These are phyloP conservation scores for Lichenostomus cassidix DNA, from an alignment of 2,113 vertebrate species.

Conservation along the genomic window DNA sequence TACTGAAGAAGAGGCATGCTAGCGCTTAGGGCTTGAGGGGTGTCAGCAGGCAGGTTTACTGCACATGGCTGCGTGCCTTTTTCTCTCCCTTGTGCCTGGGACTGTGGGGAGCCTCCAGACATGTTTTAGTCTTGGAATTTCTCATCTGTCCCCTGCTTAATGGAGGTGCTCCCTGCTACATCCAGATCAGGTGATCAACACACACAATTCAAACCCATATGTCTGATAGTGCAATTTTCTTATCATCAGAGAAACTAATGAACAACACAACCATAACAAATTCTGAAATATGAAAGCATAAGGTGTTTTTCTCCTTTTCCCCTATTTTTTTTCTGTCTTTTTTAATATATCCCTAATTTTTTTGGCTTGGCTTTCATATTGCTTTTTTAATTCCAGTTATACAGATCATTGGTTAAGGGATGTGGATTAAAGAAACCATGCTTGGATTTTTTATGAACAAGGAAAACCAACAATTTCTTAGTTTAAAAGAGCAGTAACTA, in stretches of 20 bases:
- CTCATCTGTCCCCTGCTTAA: background rate
- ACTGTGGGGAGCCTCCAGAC: background rate
- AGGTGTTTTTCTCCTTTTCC: background rate
- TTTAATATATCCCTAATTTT: background rate
- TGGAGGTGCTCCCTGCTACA: fast-evolving
- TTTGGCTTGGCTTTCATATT: background rate
- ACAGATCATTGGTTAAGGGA: background rate
- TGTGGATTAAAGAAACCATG: background rate
- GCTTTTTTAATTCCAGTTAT: background rate
- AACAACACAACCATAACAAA: background rate
- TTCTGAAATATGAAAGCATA: background rate
- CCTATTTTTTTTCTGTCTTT: background rate
- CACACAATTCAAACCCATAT: background rate
- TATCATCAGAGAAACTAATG: background rate
- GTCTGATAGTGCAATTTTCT: background rate
- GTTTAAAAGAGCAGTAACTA: background rate
- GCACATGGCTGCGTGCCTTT: fast-evolving
- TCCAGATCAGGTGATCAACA: background rate
- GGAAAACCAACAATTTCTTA: background rate
- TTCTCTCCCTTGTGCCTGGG: background rate
- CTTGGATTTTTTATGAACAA: background rate
- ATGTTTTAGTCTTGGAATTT: background rate
- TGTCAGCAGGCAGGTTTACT: background rate
- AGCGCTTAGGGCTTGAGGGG: background rate
- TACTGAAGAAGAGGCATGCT: background rate